Base-by-base conservation (phyloP, 2,888 invertebrate species). In the Melipona beecheii region DNA sequence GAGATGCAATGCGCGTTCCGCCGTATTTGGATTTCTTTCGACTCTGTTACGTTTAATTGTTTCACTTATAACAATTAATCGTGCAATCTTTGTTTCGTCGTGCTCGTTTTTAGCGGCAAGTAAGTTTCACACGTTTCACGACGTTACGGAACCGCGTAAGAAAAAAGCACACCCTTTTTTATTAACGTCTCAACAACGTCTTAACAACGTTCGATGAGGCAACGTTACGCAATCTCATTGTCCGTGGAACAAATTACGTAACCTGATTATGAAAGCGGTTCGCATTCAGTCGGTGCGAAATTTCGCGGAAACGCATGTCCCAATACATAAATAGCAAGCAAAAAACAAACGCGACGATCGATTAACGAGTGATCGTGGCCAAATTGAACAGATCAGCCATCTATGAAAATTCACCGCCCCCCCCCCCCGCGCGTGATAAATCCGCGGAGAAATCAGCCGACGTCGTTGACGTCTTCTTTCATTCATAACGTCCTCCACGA, bases 241-340 rank as follows among this genome's bases (percentile, higher is more conserved):
- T n/a, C 54, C 50, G 43, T 69, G 36, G 60, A 64, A 78, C 78
- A 71, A 78, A 86, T 87, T 87, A 72, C 80, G 84, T 80, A 87
- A 84, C 68, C 70, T 60, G 79, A 78, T 88, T 82, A 88, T 80
- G 87, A 73, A 66, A 80, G 75, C 66, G 71, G 49, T 60, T 50
- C 62, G 81, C 52, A 36, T 76, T 76, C 74, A 60, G 62, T 54
- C 66, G 77, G n/a, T 17, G 66, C 66, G 56, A 70, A 70, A 78
- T 78, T 74, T 83, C 56, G 52, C 36, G 49, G 72, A 76, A 64
- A 56, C 69, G 72, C 54, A 56, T 50, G 4, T 31, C 75, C 21
- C 31, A 21, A 3, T 15, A 9, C 31, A 15, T 19, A 17, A 17
- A 49, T 56, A 36, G 24, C 2, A 31, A 31, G 27, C 5, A 27